Evolutionary conservation across 2,797 vertebrate genomes (phyloP).

Genomic region (Hippopotamyrus pictus): DNA sequence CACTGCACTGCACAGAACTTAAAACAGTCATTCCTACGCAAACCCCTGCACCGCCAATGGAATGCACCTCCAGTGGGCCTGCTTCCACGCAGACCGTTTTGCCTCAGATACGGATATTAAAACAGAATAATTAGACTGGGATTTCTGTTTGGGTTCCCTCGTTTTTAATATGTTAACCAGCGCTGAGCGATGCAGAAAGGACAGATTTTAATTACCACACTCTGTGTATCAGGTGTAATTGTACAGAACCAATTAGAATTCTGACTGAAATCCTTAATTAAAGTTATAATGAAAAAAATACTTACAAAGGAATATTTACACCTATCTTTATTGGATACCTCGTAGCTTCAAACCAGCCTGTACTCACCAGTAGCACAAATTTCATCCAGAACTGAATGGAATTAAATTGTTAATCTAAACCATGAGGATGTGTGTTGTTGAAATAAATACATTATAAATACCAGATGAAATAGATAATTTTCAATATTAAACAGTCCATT

Average conservation of each 20-base stretch:
- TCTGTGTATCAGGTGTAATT: slow-evolving; percentile 9
- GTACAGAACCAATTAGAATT: slow-evolving; percentile 14
- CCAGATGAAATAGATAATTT: slow-evolving; percentile 29
- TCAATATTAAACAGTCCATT: slow-evolving; percentile 24
- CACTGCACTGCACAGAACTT: not conserved
- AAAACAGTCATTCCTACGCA: not conserved
- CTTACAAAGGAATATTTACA: slow-evolving; percentile 10
- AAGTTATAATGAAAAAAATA: slow-evolving; percentile 6
- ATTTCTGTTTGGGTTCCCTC: not conserved
- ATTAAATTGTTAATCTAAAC: slow-evolving; percentile 41
- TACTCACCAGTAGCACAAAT: slow-evolving; percentile 17
- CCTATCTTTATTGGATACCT: not conserved
- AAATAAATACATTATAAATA: slow-evolving; percentile 34
- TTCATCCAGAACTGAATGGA: slow-evolving; percentile 28
- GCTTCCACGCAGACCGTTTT: not conserved
- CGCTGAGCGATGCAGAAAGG: not conserved
- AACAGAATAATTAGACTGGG: not conserved
- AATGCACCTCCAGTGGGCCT: not conserved
- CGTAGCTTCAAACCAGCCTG: not conserved
- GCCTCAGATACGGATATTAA: slow-evolving; percentile 8
- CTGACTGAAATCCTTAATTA: slow-evolving; percentile 10
- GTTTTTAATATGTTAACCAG: slow-evolving; percentile 1
- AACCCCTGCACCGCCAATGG: not conserved
- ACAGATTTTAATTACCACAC: not conserved
- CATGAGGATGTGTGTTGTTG: slow-evolving; percentile 35